A percentile compares a stretch with the other conserved stretches of the same genome.
Evolutionary conservation across 1,140 invertebrate genomes (phyloP).

Genomic region (Bombus consobrinus): DNA sequence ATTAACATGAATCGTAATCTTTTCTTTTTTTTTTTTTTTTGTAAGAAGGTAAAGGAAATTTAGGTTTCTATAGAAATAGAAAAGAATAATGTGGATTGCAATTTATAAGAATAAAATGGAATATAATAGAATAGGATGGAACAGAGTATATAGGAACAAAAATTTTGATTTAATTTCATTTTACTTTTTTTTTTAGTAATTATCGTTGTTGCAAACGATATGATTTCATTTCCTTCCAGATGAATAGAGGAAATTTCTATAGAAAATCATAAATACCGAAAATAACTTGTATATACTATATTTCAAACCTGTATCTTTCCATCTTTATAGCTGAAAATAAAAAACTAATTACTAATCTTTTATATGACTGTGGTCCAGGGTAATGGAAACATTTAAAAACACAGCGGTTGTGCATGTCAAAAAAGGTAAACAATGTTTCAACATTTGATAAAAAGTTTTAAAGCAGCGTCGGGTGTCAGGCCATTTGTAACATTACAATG

Average conservation of each 20-base stretch:
- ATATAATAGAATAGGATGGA: not conserved
- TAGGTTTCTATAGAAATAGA: too few relatives aligned
- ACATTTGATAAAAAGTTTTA: constrained; percentile 68
- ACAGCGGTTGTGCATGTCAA: not conserved
- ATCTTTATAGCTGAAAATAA: not conserved
- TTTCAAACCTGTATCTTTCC: not conserved
- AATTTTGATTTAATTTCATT: too few relatives aligned
- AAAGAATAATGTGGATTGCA: too few relatives aligned
- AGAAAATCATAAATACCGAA: too few relatives aligned
- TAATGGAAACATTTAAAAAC: not conserved
- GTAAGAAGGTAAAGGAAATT: not conserved
- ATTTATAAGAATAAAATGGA: not conserved
- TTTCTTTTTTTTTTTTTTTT: not conserved
- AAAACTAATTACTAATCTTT: not conserved
- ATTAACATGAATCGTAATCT: too few relatives aligned
- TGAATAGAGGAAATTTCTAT: not conserved
- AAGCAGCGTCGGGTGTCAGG: constrained; percentile 60
- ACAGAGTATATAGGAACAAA: not conserved
- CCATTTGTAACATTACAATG: constrained; percentile 71
- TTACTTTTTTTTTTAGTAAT: too few relatives aligned
- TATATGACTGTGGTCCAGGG: not conserved
- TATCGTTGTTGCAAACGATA: too few relatives aligned
- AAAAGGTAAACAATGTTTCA: constrained; percentile 54
- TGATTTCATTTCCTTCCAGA: not conserved
- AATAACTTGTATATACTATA: not conserved